A percentile compares a stretch with the other conserved stretches of the same genome.
phyloP scores from a whole-genome alignment of 2,113 vertebrate species.

The Dipodomys ordii region DNA sequence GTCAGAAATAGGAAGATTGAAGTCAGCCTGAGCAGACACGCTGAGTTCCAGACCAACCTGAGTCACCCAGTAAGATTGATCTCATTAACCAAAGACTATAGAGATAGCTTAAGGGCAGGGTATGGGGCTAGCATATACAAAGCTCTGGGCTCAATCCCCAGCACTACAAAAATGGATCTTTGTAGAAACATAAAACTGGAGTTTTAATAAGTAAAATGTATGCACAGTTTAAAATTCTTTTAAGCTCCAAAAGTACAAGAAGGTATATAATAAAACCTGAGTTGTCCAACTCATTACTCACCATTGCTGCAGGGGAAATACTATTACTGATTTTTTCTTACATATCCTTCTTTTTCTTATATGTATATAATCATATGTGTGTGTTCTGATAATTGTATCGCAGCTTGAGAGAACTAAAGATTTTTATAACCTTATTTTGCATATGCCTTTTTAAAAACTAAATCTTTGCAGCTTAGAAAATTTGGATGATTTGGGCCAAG shows the following conservation, averaged over 20 bases:
- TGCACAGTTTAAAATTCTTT: neutral
- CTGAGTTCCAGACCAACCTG: neutral
- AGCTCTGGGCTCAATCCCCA: neutral
- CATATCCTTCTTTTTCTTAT: neutral
- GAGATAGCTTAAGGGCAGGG: neutral
- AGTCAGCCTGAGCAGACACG: neutral
- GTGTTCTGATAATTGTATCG: constrained; percentile 1
- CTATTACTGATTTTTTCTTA: neutral
- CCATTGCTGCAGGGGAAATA: neutral
- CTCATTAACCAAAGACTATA: neutral
- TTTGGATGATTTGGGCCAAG: constrained; percentile 3
- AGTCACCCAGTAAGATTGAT: neutral
- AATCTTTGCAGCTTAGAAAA: neutral
- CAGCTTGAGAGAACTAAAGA: neutral
- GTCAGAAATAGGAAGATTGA: neutral
- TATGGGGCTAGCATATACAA: neutral
- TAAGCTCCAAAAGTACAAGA: neutral
- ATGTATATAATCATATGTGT: neutral
- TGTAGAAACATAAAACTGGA: neutral
- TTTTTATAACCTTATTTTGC: neutral
- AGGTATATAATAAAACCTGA: neutral
- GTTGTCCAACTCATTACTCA: neutral
- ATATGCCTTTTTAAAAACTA: neutral
- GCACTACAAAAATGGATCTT: neutral
- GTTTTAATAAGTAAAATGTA: constrained; percentile 1